A percentile compares a stretch with the other conserved stretches of the same genome.
phyloP scores from a whole-genome alignment of 35 echinoderm and acorn worm genomes.

The Eucidaris tribuloides region DNA sequence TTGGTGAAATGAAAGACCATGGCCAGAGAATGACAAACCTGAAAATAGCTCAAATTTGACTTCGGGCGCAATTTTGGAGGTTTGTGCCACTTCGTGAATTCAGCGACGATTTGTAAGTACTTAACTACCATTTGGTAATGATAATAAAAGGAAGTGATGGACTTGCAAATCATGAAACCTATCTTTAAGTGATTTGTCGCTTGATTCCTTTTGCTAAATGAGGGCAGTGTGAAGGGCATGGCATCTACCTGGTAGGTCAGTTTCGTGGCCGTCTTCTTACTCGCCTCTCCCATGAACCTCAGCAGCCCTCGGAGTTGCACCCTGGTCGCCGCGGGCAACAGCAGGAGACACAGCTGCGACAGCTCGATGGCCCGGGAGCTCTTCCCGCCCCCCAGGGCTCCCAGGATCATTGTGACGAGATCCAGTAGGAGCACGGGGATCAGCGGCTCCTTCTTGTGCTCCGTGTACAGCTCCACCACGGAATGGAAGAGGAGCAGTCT shows the following conservation, averaged over 20 bases:
- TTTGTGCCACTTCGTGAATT: no score
- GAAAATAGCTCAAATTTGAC: no score
- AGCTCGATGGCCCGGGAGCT: slow-evolving; percentile 64
- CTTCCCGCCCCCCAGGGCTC: slow-evolving; percentile 70
- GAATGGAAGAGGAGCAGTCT: slow-evolving; percentile 80
- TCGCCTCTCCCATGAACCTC: slow-evolving; percentile 75
- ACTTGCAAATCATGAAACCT: no score
- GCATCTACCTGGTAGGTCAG: slow-evolving; percentile 87
- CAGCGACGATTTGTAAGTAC: no score
- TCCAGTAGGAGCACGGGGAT: slow-evolving; percentile 60
- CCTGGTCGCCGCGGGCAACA: slow-evolving; percentile 35
- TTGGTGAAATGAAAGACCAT: no score
- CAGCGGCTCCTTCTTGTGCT: slow-evolving; percentile 10
- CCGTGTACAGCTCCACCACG: slow-evolving; percentile 50
- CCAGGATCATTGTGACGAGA: slow-evolving; percentile 45
- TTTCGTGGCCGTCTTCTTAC: slow-evolving; percentile 39
- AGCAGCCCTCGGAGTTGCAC: slow-evolving; percentile 54
- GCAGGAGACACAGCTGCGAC: slow-evolving; percentile 56
- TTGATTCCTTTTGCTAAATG: no score
- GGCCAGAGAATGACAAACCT: no score
- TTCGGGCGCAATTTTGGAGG: no score
- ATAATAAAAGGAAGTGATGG: no score
- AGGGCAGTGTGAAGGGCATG: no score
- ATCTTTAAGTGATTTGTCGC: no score
- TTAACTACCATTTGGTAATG: no score